These are phyloP conservation scores for Glossosoma conforme DNA, from an alignment of 1,140 invertebrate species.

Conservation along the genomic window DNA sequence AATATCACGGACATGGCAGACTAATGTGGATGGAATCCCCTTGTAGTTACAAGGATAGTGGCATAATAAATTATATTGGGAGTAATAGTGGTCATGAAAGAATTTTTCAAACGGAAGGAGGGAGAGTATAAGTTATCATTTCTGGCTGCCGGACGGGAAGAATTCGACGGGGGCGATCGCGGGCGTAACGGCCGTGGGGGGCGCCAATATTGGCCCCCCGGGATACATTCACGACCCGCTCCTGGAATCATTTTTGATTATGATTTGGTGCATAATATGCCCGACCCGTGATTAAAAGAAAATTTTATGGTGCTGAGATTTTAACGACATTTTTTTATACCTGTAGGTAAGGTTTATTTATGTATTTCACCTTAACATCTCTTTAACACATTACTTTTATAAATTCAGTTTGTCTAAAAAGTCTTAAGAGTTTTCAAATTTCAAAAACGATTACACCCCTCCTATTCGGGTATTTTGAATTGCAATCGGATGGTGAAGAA, in stretches of 20 bases:
- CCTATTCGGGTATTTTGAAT: no score
- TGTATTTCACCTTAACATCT: no score
- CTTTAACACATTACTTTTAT: no score
- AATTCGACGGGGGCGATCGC: slow-evolving; percentile 11
- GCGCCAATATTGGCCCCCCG: slow-evolving; percentile 21
- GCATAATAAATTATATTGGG: slow-evolving; percentile 27
- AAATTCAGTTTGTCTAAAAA: no score
- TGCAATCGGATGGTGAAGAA: no score
- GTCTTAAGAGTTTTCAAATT: no score
- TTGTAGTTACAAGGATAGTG: slow-evolving; percentile 1
- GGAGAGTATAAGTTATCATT: slow-evolving; percentile 22
- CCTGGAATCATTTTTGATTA: slow-evolving; percentile 27
- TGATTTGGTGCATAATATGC: slow-evolving; percentile 19
- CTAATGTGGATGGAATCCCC: background rate
- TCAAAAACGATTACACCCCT: no score
- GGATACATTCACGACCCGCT: slow-evolving; percentile 21
- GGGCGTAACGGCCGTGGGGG: slow-evolving; percentile 20
- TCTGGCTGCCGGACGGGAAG: slow-evolving; percentile 9
- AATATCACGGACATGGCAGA: no score
- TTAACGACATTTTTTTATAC: no score
- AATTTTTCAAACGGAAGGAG: slow-evolving; percentile 27
- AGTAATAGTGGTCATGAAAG: slow-evolving; percentile 30
- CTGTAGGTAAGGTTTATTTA: no score
- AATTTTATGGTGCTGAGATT: no score
- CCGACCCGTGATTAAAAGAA: slow-evolving; percentile 8